Evolutionary conservation across 1,140 invertebrate species (phyloP).

Genomic region (Rhynchophorus ferrugineus): DNA sequence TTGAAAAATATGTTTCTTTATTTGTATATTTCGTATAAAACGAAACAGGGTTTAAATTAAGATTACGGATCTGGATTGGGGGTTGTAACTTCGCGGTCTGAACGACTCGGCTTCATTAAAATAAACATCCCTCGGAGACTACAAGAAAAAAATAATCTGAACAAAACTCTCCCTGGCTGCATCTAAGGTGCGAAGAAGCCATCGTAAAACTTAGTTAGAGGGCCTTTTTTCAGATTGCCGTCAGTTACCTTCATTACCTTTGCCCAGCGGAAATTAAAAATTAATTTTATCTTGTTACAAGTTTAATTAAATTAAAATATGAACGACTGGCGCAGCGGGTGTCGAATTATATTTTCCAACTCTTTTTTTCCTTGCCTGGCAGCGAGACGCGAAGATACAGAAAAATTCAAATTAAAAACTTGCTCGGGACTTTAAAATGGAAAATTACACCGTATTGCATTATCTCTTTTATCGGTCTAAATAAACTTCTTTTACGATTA

Average conservation of each 20-base stretch:
- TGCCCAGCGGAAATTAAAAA: conserved; percentile 34
- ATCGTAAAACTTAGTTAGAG: conserved; percentile 31
- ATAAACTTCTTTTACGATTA: conserved; percentile 5
- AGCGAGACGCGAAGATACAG: background rate
- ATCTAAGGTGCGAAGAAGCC: conserved; percentile 29
- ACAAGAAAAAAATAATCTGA: conserved; percentile 37
- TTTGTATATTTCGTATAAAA: too few species aligned
- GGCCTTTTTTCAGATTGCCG: conserved; percentile 31
- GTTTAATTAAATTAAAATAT: conserved; percentile 38
- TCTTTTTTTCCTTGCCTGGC: conserved; percentile 3
- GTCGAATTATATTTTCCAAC: conserved; percentile 29
- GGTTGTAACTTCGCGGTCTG: conserved; percentile 21
- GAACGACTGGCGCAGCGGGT: conserved; percentile 31
- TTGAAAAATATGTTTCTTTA: too few species aligned
- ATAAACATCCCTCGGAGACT: conserved; percentile 34
- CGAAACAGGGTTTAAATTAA: conserved; percentile 8
- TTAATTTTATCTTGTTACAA: conserved; percentile 39
- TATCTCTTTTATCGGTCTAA: conserved; percentile 6
- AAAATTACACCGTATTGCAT: conserved; percentile 9
- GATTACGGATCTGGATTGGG: conserved; percentile 15
- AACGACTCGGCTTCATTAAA: conserved; percentile 33
- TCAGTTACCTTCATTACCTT: conserved; percentile 33
- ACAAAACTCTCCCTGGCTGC: conserved; percentile 31
- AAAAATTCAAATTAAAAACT: conserved; percentile 13
- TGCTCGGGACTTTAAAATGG: background rate